Percentiles rank a stretch among this genome's conserved stretches.
Evolutionary conservation across 2,113 vertebrate species (phyloP).

Genomic region (Electrona antarctica): DNA sequence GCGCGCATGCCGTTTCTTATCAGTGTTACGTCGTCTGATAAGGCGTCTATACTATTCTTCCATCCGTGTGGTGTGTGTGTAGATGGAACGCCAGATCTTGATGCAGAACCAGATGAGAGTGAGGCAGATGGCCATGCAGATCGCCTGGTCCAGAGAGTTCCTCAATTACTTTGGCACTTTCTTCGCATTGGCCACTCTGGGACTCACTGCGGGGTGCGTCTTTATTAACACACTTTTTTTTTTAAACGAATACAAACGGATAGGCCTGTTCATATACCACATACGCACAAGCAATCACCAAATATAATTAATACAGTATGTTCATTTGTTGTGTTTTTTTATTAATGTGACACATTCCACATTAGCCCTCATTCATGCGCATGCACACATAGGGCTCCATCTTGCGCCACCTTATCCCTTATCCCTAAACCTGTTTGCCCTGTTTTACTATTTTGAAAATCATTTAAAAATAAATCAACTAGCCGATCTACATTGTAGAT

Average conservation of each 20-base stretch:
- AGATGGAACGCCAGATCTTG: constrained; percentile 90
- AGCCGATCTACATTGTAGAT: too few relatives aligned
- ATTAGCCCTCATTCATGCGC: neutral
- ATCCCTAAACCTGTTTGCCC: neutral
- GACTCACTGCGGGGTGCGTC: constrained; percentile 80
- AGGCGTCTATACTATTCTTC: too few relatives aligned
- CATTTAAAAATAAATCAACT: too few relatives aligned
- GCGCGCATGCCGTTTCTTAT: too few relatives aligned
- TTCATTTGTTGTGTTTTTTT: too few relatives aligned
- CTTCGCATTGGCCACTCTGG: constrained; percentile 75
- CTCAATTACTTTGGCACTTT: constrained; percentile 88
- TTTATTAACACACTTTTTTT: neutral
- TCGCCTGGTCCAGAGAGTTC: constrained; percentile 88
- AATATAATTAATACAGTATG: neutral
- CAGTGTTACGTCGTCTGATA: too few relatives aligned
- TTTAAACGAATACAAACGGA: neutral
- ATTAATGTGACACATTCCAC: neutral
- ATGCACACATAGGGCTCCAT: neutral
- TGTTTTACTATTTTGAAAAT: too few relatives aligned
- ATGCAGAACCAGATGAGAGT: constrained; percentile 93
- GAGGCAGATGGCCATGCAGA: constrained; percentile 89
- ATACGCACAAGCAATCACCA: neutral
- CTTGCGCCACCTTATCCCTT: neutral
- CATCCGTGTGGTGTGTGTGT: constrained; percentile 2
- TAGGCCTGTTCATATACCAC: neutral